phyloP scores from a whole-genome alignment of 2,888 invertebrate species.

The Myopa tessellatipennis region DNA sequence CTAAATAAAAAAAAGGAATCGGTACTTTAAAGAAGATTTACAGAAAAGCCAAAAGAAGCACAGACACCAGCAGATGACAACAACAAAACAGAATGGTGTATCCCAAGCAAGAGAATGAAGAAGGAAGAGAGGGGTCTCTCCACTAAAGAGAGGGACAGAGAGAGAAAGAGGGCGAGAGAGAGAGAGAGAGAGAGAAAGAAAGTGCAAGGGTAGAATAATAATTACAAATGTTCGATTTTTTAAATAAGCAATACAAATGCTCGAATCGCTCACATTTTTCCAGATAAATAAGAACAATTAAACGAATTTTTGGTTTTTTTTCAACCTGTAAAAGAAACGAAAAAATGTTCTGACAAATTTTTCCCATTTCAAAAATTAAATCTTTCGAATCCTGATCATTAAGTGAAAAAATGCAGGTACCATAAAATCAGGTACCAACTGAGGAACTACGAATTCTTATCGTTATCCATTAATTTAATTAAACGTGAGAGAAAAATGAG shows the following conservation, averaged over 20 bases:
- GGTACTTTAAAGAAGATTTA: slow-evolving; percentile 42
- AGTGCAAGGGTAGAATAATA: background rate
- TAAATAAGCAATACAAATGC: slow-evolving; percentile 39
- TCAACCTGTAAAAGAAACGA: no score
- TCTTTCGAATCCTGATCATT: slow-evolving; percentile 10
- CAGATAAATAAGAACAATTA: background rate
- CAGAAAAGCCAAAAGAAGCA: background rate
- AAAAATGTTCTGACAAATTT: no score
- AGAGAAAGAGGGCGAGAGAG: background rate
- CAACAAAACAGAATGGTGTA: background rate
- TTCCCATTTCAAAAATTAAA: background rate
- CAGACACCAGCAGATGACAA: background rate
- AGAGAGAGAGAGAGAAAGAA: background rate
- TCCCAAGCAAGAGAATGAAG: background rate
- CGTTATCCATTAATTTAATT: slow-evolving; percentile 22
- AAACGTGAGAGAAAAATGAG: slow-evolving; percentile 2
- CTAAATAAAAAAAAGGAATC: slow-evolving; percentile 42
- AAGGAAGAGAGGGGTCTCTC: background rate
- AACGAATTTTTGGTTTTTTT: background rate
- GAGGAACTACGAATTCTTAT: background rate
- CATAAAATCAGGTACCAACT: background rate
- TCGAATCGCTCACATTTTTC: background rate
- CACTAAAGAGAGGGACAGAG: background rate
- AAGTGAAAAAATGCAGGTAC: slow-evolving; percentile 26
- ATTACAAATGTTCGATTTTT: slow-evolving; percentile 43